Conservation (phyloP, 2,797 vertebrate genomes). For the Gephyroberyx darwinii region DNA sequence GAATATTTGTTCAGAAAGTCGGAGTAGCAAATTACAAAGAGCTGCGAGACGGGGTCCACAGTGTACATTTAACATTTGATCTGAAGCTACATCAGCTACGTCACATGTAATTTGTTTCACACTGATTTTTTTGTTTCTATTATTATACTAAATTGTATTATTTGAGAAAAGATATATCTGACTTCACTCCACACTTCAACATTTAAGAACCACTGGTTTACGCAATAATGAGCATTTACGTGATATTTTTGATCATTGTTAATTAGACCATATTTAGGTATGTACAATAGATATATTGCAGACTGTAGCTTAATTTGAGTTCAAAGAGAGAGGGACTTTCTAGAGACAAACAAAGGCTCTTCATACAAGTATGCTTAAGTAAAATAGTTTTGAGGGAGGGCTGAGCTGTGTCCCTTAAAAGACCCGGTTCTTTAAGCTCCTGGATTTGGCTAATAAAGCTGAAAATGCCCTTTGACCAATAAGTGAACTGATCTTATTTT, state of each 20-base stretch:
- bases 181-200: background rate
- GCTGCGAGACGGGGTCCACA: no score
- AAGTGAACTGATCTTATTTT: constrained; percentile 78
- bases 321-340: constrained; percentile 41
- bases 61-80: constrained; percentile 37
- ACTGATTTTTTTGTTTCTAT: no score
- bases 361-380: constrained; percentile 39
- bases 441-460: constrained; percentile 76
- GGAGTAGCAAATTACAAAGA: constrained; percentile 23
- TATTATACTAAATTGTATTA: background rate
- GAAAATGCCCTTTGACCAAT: constrained; percentile 79
- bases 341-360: constrained; percentile 43
- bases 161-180: background rate
- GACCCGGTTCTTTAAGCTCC: constrained; percentile 71
- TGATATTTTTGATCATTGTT: background rate
- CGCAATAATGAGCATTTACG: background rate
- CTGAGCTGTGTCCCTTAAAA: constrained; percentile 60
- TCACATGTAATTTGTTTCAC: constrained; percentile 2
- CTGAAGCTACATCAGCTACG: constrained; percentile 41
- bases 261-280: constrained; percentile 27
- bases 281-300: constrained; percentile 26
- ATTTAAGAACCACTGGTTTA: background rate
- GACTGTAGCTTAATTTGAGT: constrained; percentile 30
- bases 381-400: constrained; percentile 52
- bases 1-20: constrained; percentile 29